Evolutionary conservation across 2,113 vertebrate species (phyloP).

Genomic region (Leptosomus discolor): DNA sequence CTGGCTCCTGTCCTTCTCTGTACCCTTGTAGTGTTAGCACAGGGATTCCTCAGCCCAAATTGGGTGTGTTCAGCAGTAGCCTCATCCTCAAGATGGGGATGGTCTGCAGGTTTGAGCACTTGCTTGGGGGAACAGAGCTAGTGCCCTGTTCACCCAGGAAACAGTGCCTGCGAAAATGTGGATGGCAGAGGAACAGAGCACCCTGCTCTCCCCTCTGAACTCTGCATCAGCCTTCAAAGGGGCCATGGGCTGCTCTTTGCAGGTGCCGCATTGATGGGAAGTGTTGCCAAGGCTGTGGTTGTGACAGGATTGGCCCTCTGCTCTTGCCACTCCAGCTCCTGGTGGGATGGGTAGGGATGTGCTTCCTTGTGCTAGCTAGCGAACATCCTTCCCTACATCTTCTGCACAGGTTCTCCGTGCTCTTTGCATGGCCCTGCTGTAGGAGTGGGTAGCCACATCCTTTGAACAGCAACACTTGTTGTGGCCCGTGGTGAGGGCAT

Average conservation of each 20-base stretch:
- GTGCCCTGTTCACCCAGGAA: neutral
- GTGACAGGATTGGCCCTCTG: neutral
- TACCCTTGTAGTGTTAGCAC: accelerated
- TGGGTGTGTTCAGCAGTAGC: accelerated
- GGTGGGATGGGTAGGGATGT: neutral
- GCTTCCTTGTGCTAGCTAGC: neutral
- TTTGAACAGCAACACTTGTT: neutral
- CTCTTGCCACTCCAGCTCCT: neutral
- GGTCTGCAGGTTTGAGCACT: neutral
- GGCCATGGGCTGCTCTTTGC: accelerated
- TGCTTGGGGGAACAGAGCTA: neutral
- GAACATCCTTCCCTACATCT: neutral
- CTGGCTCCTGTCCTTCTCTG: neutral
- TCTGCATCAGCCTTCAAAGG: neutral
- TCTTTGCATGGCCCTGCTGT: neutral
- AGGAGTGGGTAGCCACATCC: accelerated
- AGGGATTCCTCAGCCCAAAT: neutral
- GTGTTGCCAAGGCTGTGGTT: neutral
- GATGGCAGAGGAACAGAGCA: neutral
- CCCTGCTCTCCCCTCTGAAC: neutral
- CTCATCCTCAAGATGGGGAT: accelerated
- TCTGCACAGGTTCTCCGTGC: accelerated
- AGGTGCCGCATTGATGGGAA: accelerated
- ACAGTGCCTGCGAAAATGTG: neutral
- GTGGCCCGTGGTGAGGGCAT: neutral